Evolutionary conservation across 1,140 invertebrate genomes (phyloP), one percentile per base, ranked within the genome.

Genomic region (Tribolium madens): DNA sequence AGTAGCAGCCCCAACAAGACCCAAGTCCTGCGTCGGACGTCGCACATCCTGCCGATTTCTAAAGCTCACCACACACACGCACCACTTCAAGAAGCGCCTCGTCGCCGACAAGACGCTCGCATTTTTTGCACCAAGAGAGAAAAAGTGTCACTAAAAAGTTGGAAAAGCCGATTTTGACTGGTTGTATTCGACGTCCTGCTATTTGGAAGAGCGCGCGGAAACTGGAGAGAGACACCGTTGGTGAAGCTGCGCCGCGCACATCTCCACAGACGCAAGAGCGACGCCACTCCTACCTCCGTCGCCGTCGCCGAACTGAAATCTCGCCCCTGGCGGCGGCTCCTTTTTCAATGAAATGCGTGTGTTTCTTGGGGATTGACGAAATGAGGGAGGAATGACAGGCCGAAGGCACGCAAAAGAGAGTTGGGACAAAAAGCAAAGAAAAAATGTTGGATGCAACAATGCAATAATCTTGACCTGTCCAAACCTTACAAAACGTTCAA

Each of bases 201-300:
- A 69, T 77, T 77, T 69, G 73, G 76, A 79, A 76, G 78, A 75
- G 73, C 78, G 78, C 78, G 78, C 78, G 78, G 78, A 79, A 79
- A 79, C 78, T 79, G 78, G 73, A 72, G 73, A 75, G 76, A 76
- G 78, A 70, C 73, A 76, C 69, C 33, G 53, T 68, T 53, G 18
- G 68, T 76, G 78, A 76, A 60, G 78, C 78, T 79, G 78, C 78
- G 78, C 78, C 72, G 78, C 76, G 78, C 69, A 76, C 71, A 57
- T 77, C 76, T 52, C 73, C 60, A 70, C 69, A 76, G 76, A 79
- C 78, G 78, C 78, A 79, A 75, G 64, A 75, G 73, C 76, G 73
- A 77, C 76, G 78, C 78, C 78, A 79, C 78, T 79, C 78, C 78
- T 73, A 79, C 78, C 68, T 31, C 26, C 26, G 57, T 13, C 75